Evolutionary conservation across 2,113 vertebrate species (phyloP), one percentile per base, ranked within the genome.

Genomic region (Calypte anna): DNA sequence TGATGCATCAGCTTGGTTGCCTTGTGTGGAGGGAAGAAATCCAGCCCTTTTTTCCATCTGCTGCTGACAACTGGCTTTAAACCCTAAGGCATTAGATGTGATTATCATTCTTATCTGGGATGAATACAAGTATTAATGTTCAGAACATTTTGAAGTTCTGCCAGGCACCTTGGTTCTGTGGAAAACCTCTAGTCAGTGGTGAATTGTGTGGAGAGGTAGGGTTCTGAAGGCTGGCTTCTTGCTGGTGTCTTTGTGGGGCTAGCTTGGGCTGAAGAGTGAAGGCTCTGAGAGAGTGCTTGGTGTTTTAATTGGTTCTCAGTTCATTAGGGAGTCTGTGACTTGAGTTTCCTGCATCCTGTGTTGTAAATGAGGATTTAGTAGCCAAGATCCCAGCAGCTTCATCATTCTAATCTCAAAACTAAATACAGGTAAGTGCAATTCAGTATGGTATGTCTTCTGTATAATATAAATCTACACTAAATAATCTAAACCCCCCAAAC

Each of bases 41-140:
- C 24, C 69, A 88, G 51, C 81, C 81, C 82, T 43, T 91, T 31
- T 43, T 15, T 88, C 28, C 27, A 68, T 59, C 67, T 86, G 86
- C 75, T 55, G 48, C 72, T 53, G 67, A 28, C 74, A 66, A 7
- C 2, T 8, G 44, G 12, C 73, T 88, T 86, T 67, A 38, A 62
- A 67, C 55, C 63, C 54, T 1, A 7, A 86, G 82, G 64, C 51
- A 27, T 68, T 44, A n/a, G 30, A 12, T 50, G 1, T 0, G 8
- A 31, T 72, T 58, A 15, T 40, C 27, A 1, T 72, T 86, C 66
- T 86, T 82, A 44, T 54, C 67, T 69, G 63, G 40, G 40, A 25
- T 31, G 64, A 12, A 51, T 66, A 1, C 7, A 33, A 69, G 72
- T 63, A 66, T 79, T 83, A 76, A 51, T 55, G 69, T 31, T 58